These are phyloP conservation scores for Hyposoter didymator DNA, from an alignment of 2,888 invertebrate species.

Conservation along the genomic window DNA sequence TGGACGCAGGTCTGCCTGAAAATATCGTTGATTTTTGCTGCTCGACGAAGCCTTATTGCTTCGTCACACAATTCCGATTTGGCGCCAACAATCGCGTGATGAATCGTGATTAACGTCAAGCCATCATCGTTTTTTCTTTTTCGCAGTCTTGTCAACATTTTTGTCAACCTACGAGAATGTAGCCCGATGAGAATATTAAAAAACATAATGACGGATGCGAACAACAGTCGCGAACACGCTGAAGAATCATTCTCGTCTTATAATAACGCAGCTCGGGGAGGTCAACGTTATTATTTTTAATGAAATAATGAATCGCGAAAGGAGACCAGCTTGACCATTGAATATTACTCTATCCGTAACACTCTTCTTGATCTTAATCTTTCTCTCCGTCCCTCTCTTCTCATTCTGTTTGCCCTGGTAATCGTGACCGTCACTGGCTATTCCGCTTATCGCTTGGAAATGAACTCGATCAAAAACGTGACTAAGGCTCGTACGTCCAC, in stretches of 20 bases:
- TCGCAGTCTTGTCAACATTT: slow-evolving; percentile 4
- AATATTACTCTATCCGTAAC: slow-evolving; percentile 25
- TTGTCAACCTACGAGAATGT: slow-evolving; percentile 1
- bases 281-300: slow-evolving; percentile 44
- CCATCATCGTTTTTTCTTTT: neutral
- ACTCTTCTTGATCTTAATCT: slow-evolving; percentile 14
- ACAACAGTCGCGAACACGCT: neutral
- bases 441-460: neutral
- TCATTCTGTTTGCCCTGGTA: slow-evolving; percentile 21
- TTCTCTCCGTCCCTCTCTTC: slow-evolving; percentile 25
- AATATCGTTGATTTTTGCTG: neutral
- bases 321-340: slow-evolving; percentile 20
- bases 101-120: slow-evolving; percentile 30
- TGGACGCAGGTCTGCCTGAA: slow-evolving; percentile 11
- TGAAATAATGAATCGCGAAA: slow-evolving; percentile 53
- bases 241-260: slow-evolving; percentile 3
- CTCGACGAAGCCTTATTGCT: slow-evolving; percentile 4
- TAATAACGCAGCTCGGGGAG: neutral
- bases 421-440: neutral
- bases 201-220: neutral
- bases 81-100: slow-evolving; percentile 17
- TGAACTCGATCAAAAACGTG: slow-evolving; percentile 14
- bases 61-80: slow-evolving; percentile 4
- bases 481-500: neutral
- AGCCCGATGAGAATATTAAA: neutral